These are phyloP conservation scores for Congeria kusceri DNA, from an alignment of 2,888 invertebrate genomes.

Conservation along the genomic window DNA sequence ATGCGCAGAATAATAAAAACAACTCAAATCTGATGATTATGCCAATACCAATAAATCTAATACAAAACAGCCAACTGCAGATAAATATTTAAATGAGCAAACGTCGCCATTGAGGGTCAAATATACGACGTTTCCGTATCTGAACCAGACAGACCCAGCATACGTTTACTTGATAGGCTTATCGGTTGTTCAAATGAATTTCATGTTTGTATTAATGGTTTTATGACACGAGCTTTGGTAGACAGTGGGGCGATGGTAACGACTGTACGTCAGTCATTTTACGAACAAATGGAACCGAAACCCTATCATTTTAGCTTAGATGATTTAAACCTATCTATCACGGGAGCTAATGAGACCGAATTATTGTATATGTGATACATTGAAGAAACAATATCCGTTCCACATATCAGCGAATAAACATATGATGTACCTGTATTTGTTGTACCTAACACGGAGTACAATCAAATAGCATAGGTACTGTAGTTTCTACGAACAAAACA, in stretches of 20 bases:
- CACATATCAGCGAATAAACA: not conserved
- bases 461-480: not conserved
- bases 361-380: not conserved
- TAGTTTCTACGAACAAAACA: not conserved
- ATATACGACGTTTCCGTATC: too few species aligned
- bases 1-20: too few species aligned
- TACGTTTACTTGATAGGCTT: too few species aligned
- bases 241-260: slow-evolving; percentile 6
- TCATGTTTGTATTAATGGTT: too few species aligned
- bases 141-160: too few species aligned
- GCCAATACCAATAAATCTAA: too few species aligned
- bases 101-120: too few species aligned
- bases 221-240: not conserved
- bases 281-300: not conserved
- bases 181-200: too few species aligned
- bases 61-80: too few species aligned
- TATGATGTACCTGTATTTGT: not conserved
- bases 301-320: not conserved
- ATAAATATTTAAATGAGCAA: too few species aligned
- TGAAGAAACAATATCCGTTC: not conserved
- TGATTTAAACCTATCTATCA: not conserved
- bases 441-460: not conserved
- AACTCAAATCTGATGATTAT: too few species aligned
- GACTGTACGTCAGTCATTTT: not conserved
- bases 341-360: not conserved